Conservation (phyloP, 2,888 invertebrate genomes). For the Agrochola lota region DNA sequence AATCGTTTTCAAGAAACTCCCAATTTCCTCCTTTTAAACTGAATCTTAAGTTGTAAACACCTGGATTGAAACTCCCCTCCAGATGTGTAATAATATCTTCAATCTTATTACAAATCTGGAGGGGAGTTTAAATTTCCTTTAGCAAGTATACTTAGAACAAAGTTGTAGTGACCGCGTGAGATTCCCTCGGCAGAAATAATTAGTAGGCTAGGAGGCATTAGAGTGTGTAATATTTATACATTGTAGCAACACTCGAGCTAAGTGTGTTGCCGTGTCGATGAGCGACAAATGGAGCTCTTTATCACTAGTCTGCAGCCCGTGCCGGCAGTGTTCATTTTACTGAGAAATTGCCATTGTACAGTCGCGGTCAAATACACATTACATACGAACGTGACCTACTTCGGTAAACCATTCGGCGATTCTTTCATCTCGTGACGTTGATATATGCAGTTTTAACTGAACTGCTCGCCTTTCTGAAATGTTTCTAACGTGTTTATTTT, state of each 20-base stretch:
- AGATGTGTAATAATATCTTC: no score
- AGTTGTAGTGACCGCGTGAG: slow-evolving; percentile 22
- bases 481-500: background rate
- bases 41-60: no score
- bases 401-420: slow-evolving; percentile 46
- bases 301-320: slow-evolving; percentile 45
- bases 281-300: slow-evolving; percentile 42
- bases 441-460: slow-evolving; percentile 59
- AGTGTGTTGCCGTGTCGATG: slow-evolving; percentile 35
- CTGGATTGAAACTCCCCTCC: no score
- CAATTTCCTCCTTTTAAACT: no score
- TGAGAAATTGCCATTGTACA: slow-evolving; percentile 52
- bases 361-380: slow-evolving; percentile 50
- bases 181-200: slow-evolving; percentile 33
- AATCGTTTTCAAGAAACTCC: no score
- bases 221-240: slow-evolving; percentile 9
- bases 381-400: slow-evolving; percentile 34
- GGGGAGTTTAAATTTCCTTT: slow-evolving; percentile 41
- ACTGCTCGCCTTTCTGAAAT: slow-evolving; percentile 31
- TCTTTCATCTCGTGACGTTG: slow-evolving; percentile 56
- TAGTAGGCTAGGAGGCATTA: slow-evolving; percentile 13
- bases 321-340: slow-evolving; percentile 30
- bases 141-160: slow-evolving; percentile 13
- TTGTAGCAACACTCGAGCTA: slow-evolving; percentile 8
- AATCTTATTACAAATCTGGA: slow-evolving; percentile 21